Conservation (phyloP, 2,113 vertebrate genomes). For the Himantopus leucocephalus region DNA sequence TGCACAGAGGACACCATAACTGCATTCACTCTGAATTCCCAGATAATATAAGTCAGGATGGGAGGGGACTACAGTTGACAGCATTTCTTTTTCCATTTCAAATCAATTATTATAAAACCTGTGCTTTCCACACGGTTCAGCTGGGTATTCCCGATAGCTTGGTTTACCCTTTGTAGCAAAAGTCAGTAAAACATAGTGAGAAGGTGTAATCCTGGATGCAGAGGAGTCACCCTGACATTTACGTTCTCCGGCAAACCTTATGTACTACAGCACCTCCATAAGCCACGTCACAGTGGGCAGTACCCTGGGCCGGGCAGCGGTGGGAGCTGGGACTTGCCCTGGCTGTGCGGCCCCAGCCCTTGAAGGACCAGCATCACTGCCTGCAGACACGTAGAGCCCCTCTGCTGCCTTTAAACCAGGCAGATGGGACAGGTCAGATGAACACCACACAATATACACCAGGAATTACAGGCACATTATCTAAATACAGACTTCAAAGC, state of each 20-base stretch:
- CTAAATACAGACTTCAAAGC: not conserved
- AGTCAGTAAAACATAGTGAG: not conserved
- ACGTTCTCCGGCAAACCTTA: not conserved
- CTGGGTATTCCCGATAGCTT: not conserved
- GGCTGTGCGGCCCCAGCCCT: not conserved
- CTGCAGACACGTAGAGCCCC: not conserved
- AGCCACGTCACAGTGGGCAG: accelerated
- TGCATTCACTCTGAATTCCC: not conserved
- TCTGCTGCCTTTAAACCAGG: not conserved
- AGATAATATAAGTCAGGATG: not conserved
- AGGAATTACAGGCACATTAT: not conserved
- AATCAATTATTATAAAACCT: not conserved
- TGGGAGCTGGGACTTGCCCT: not conserved
- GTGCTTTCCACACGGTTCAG: not conserved
- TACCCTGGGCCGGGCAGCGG: accelerated
- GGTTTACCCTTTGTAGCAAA: not conserved
- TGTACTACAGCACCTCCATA: accelerated
- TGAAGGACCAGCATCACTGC: not conserved
- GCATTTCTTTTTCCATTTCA: not conserved
- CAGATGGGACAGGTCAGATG: not conserved
- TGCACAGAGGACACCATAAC: not conserved
- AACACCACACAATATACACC: not conserved
- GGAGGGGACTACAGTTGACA: not conserved
- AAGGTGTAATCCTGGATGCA: not conserved
- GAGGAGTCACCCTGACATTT: not conserved